A percentile compares a stretch with the other conserved stretches of the same genome.
These are phyloP conservation scores for Cephonodes hylas DNA, from an alignment of 2,888 invertebrate species.

Conservation along the genomic window DNA sequence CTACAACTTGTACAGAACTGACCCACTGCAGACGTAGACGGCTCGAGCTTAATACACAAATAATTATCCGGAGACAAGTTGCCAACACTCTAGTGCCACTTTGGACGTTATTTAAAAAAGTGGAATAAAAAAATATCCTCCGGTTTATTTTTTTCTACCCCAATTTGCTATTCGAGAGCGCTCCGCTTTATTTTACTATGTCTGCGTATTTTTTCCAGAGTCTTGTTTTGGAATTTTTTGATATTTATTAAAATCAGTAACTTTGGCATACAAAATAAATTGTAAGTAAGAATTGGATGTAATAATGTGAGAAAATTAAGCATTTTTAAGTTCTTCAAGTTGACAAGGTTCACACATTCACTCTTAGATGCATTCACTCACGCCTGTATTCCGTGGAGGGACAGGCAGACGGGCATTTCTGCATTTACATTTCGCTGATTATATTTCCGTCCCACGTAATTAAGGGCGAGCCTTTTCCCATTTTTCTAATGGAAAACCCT, in stretches of 20 bases:
- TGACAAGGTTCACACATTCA: too few relatives aligned
- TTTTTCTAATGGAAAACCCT: too few relatives aligned
- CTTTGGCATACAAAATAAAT: neutral
- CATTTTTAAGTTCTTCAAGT: too few relatives aligned
- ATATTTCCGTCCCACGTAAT: too few relatives aligned
- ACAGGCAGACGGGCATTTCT: too few relatives aligned
- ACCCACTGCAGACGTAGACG: constrained; percentile 39
- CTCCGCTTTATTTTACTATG: neutral
- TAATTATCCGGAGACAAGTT: constrained; percentile 44
- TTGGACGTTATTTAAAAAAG: neutral
- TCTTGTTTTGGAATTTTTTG: neutral
- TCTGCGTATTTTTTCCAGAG: neutral
- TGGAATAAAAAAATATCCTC: constrained; percentile 7
- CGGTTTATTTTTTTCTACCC: neutral
- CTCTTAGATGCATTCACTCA: too few relatives aligned
- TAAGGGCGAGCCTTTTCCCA: too few relatives aligned
- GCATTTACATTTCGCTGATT: too few relatives aligned
- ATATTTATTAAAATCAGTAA: neutral
- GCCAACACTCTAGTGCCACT: constrained; percentile 15
- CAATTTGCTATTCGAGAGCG: neutral
- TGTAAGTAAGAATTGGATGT: too few relatives aligned
- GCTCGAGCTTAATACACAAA: constrained; percentile 46
- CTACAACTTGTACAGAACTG: constrained; percentile 28
- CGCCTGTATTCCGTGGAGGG: too few relatives aligned
- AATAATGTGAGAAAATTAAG: too few relatives aligned